phyloP scores from a whole-genome alignment of 2,888 invertebrate genomes.

The Lordiphosa fenestrarum region DNA sequence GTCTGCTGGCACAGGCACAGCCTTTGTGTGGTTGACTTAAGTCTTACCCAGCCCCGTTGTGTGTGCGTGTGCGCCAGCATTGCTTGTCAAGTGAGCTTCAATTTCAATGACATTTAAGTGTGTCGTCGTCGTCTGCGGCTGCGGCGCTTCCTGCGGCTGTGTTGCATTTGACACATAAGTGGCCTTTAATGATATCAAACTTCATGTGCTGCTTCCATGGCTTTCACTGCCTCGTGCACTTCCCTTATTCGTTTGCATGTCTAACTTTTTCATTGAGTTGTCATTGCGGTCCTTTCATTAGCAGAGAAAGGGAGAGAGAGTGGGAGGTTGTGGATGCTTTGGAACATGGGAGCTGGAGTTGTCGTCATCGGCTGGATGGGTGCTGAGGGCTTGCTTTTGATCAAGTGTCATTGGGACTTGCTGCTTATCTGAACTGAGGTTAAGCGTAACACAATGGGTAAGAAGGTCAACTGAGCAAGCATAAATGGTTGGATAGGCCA shows the following conservation, averaged over 20 bases:
- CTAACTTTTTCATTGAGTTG: conserved; percentile 55
- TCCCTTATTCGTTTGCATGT: conserved; percentile 44
- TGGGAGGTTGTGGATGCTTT: conserved; percentile 26
- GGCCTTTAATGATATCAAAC: conserved; percentile 68
- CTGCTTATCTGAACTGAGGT: conserved; percentile 5
- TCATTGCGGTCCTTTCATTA: conserved; percentile 53
- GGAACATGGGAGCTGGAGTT: not conserved
- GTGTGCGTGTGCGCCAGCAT: conserved; percentile 37
- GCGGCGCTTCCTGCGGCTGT: conserved; percentile 40
- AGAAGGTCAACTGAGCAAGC: conserved; percentile 22
- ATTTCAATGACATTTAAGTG: conserved; percentile 63
- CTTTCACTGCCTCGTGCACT: conserved; percentile 29
- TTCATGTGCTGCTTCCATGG: conserved; percentile 46
- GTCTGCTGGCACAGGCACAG: conserved; percentile 48
- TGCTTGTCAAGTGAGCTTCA: conserved; percentile 63
- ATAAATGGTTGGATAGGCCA: not conserved
- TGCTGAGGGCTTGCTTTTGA: conserved; percentile 12
- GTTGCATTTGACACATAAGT: conserved; percentile 69
- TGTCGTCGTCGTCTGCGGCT: conserved; percentile 33
- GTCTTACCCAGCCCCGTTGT: conserved; percentile 2
- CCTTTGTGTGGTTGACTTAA: conserved; percentile 54
- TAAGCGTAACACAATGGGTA: conserved; percentile 12
- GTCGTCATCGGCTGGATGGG: conserved; percentile 7
- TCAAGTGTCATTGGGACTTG: conserved; percentile 32
- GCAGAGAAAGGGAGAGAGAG: conserved; percentile 22